Conservation (phyloP, 2,113 vertebrate species). For the Hipposideros armiger region DNA sequence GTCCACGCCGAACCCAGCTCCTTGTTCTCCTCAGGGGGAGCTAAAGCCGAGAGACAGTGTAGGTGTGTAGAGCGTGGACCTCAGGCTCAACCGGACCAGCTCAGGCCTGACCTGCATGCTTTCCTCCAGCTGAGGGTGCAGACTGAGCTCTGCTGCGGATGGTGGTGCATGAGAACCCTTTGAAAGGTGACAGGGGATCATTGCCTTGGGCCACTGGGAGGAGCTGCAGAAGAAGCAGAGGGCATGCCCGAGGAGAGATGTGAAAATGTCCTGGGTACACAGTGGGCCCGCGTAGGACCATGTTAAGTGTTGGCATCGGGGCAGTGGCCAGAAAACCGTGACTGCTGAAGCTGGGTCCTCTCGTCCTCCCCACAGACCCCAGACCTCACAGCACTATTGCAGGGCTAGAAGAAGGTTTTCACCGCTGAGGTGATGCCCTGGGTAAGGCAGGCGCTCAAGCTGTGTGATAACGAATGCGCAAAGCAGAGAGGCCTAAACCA, state of each 20-base stretch:
- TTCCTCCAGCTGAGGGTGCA: neutral
- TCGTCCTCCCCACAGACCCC: rapidly evolving
- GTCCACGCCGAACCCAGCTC: too few relatives aligned
- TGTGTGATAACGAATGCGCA: neutral
- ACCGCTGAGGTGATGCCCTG: neutral
- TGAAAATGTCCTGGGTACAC: neutral
- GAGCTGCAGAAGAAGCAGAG: too few relatives aligned
- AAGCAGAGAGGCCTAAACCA: neutral
- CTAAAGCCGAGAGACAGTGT: rapidly evolving
- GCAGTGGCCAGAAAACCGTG: rapidly evolving
- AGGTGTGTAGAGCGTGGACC: neutral
- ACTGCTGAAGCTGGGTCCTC: rapidly evolving
- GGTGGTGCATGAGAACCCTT: neutral
- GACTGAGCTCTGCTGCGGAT: neutral
- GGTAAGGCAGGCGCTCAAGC: neutral
- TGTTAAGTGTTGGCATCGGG: rapidly evolving
- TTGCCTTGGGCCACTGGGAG: rapidly evolving
- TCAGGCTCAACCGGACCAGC: too few relatives aligned
- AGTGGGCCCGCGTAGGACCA: neutral
- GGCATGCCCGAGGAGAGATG: neutral
- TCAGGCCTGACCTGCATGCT: too few relatives aligned
- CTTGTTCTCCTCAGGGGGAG: neutral
- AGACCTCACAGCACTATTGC: neutral
- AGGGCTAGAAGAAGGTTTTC: neutral
- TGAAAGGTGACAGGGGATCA: rapidly evolving